phyloP scores from a whole-genome alignment of 2,888 invertebrate species.

The Mactromeris polynyma region DNA sequence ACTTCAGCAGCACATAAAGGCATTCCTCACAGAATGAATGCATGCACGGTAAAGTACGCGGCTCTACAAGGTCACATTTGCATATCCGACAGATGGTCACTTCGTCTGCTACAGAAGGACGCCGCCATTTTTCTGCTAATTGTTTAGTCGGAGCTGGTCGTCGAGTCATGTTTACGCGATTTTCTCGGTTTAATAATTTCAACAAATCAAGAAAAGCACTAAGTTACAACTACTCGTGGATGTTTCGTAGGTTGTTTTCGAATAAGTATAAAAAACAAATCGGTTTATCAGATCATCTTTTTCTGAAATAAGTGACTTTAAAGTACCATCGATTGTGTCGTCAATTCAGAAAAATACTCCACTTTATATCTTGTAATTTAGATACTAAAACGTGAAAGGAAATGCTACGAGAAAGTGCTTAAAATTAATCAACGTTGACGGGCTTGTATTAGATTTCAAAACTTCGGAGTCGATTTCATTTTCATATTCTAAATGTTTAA shows the following conservation, averaged over 20 bases:
- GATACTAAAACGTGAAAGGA: neutral
- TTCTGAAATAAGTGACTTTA: neutral
- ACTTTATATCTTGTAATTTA: neutral
- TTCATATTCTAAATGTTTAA: neutral
- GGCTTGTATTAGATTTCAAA: neutral
- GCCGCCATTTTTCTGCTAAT: conserved; percentile 66
- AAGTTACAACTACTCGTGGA: neutral
- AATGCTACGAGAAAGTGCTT: neutral
- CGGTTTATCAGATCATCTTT: neutral
- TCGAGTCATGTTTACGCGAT: conserved; percentile 19
- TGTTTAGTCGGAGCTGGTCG: conserved; percentile 50
- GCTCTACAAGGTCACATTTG: conserved; percentile 39
- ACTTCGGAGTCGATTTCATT: neutral
- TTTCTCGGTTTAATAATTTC: neutral
- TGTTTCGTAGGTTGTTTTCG: neutral
- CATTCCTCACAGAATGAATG: conserved; percentile 67
- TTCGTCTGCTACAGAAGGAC: conserved; percentile 51
- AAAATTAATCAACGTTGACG: neutral
- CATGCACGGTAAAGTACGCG: conserved; percentile 62
- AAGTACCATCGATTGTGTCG: neutral
- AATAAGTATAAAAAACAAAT: no score
- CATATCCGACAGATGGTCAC: conserved; percentile 57
- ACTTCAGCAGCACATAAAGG: conserved; percentile 50
- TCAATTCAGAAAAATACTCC: neutral
- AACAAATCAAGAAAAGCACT: neutral